Conservation (phyloP, 1,140 invertebrate species). For the Leucophenga varia region DNA sequence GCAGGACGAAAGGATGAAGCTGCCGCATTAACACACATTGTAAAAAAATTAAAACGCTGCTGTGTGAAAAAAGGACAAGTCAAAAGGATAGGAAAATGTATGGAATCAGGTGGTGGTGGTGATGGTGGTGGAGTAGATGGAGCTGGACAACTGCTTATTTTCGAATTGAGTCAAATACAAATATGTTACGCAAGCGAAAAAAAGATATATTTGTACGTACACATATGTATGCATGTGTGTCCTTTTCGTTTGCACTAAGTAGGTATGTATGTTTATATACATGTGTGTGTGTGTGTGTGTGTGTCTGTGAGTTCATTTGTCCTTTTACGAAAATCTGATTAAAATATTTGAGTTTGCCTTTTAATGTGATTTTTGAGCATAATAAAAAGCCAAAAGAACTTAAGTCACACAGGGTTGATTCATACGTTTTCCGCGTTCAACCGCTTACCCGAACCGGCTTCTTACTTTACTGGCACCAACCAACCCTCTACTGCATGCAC, state of each 20-base stretch:
- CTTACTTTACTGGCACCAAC: no score
- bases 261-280: conserved; percentile 15
- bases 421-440: conserved; percentile 5
- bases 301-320: conserved; percentile 23
- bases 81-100: no score
- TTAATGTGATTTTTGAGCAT: conserved; percentile 56
- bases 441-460: conserved; percentile 1
- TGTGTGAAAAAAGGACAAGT: conserved; percentile 6
- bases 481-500: no score
- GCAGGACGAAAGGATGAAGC: neutral
- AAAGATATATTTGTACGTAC: no score
- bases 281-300: conserved; percentile 9
- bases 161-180: conserved; percentile 3
- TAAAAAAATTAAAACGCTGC: conserved; percentile 14
- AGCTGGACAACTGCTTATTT: conserved; percentile 19
- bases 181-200: no score
- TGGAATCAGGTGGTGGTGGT: no score
- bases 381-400: conserved; percentile 38
- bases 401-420: conserved; percentile 4
- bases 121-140: no score
- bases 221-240: conserved; percentile 8
- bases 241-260: no score
- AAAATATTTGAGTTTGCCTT: conserved; percentile 56
- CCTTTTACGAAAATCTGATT: conserved; percentile 53
- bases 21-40: conserved; percentile 48